Base-by-base conservation (phyloP, 2,888 invertebrate genomes). In the Magallana nippona region DNA sequence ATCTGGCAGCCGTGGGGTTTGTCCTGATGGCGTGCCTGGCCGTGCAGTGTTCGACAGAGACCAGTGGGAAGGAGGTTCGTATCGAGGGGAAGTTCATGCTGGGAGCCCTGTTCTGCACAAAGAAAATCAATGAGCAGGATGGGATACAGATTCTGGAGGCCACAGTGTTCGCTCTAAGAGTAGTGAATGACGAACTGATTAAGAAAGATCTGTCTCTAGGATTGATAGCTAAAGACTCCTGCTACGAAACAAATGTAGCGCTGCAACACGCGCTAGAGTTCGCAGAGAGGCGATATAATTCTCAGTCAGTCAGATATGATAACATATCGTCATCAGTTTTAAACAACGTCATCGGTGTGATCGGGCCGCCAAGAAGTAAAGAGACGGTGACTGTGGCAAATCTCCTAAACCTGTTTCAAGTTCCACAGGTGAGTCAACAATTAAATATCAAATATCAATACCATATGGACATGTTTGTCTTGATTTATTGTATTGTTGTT, bases 141-240 rank as follows among this genome's bases (percentile, higher is more conserved):
- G 96, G 96, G 19, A 95, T 96, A 85, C 96, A 96, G 91, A 95
- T 96, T 5, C 93, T 96, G 85, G 96, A 96, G 91, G 96, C 96
- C 1, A 95, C 96, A 95, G 93, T 96, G 5, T 96, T 95, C 93
- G 96, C 96, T 3, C 93, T 96, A 55, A 96, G 96, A 88, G 95
- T 95, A 89, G 96, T 96, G 85, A 96, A 96, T 94, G 94, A 93
- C 13, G 95, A 96, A 90, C 90, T 94, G 5, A 84, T 86, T 11
- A 94, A 96, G 81, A 96, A 96, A 0, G 96, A 96, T 71, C 95
- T 96, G 79, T 95, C 95, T 17, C 94, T 96, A 56, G 96, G 96
- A 0, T 95, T 95, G 0, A 93, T 96, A 62, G 95, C 95, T 82
- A 94, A 96, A 81, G 96, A 96, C 92, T 95, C 96, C 10, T 96